Evolutionary conservation across 2,797 vertebrate genomes (phyloP).

Genomic region (Hydrocynus forskahlii): DNA sequence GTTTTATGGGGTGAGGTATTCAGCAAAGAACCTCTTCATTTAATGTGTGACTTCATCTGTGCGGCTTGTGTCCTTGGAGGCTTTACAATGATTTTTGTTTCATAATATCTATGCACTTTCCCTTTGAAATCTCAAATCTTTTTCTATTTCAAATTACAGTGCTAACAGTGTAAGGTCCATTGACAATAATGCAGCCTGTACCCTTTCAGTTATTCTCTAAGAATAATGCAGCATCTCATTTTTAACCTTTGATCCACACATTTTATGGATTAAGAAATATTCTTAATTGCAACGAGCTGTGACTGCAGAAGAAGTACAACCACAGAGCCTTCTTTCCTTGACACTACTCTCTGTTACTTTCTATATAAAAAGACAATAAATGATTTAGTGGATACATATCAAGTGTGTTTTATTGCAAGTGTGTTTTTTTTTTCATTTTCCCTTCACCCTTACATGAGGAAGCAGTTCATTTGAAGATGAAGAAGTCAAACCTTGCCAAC

Average conservation of each 20-base stretch:
- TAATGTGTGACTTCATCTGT: not conserved
- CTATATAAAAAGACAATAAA: not conserved
- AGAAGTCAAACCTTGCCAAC: not conserved
- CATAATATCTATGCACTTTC: not conserved
- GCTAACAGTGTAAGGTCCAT: not conserved
- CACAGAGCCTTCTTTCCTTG: slow-evolving; percentile 1
- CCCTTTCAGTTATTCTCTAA: not conserved
- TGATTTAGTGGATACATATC: not conserved
- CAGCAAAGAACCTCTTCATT: not conserved
- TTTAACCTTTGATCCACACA: not conserved
- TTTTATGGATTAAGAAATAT: slow-evolving; percentile 8
- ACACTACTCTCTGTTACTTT: not conserved
- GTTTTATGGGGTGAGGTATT: no score
- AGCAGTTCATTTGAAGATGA: not conserved
- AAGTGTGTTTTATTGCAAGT: no score
- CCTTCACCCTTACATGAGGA: not conserved
- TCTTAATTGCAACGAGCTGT: slow-evolving; percentile 6
- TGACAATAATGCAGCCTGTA: not conserved
- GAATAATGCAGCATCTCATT: not conserved
- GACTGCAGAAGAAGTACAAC: not conserved
- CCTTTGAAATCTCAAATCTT: not conserved
- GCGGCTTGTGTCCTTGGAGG: no score
- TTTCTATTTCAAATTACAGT: not conserved
- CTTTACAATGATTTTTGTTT: no score
- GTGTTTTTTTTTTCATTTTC: not conserved